A percentile compares a stretch with the other conserved stretches of the same genome.
phyloP scores from a whole-genome alignment of 2,797 vertebrate genomes.

The Hapalemur alaotrensis region DNA sequence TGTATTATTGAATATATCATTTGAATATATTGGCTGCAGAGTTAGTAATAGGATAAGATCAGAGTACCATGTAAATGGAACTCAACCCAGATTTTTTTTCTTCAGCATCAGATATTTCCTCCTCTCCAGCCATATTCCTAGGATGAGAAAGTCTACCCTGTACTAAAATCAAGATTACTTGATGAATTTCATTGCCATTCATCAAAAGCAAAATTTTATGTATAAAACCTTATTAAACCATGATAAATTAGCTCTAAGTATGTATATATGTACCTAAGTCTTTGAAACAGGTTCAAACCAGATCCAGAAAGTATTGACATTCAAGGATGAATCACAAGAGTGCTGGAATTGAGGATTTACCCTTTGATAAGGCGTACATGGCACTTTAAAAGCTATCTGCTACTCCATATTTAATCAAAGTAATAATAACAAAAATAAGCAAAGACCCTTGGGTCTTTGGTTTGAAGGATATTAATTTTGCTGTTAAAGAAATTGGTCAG shows the following conservation, averaged over 20 bases:
- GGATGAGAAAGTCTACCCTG: not conserved
- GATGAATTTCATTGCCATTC: not conserved
- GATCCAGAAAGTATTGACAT: not conserved
- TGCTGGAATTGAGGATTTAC: not conserved
- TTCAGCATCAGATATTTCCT: not conserved
- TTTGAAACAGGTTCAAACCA: constrained; percentile 12
- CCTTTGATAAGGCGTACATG: not conserved
- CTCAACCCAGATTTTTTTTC: not conserved
- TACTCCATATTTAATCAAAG: constrained; percentile 36
- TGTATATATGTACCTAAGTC: not conserved
- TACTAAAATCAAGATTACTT: not conserved
- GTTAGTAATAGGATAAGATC: not conserved
- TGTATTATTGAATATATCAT: not conserved
- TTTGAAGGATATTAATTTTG: constrained; percentile 6
- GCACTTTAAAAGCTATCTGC: not conserved
- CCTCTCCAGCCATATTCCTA: not conserved
- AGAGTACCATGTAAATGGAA: not conserved
- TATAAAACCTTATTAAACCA: not conserved
- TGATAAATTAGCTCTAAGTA: not conserved
- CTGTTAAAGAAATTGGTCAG: constrained; percentile 8
- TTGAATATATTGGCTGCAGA: not conserved
- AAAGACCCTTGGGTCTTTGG: not conserved
- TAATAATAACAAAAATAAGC: not conserved
- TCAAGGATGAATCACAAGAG: not conserved
- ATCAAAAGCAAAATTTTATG: not conserved